A percentile compares a stretch with the other conserved stretches of the same genome.
These are phyloP conservation scores for Myxocyprinus asiaticus DNA, from an alignment of 2,113 vertebrate species.

Conservation along the genomic window DNA sequence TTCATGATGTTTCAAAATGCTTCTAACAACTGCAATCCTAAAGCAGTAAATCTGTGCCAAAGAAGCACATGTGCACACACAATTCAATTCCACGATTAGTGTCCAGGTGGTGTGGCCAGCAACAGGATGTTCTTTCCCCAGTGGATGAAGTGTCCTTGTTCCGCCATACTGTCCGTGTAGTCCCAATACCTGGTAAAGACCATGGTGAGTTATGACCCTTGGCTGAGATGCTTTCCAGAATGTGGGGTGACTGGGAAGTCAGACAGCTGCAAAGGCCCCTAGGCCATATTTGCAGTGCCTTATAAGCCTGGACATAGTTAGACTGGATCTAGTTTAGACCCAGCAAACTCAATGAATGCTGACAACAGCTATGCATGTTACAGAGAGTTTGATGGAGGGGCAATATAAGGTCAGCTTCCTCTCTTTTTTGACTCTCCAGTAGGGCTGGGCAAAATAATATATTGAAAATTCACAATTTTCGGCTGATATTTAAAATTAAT, in stretches of 20 bases:
- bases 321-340: constrained; percentile 20
- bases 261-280: constrained; percentile 60
- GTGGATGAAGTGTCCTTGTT: constrained; percentile 61
- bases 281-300: constrained; percentile 4
- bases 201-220: constrained; percentile 20
- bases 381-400: neutral
- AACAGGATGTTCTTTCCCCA: constrained; percentile 62
- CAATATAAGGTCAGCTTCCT: too few relatives aligned
- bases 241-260: constrained; percentile 51
- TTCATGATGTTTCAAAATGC: constrained; percentile 7
- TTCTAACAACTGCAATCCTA: constrained; percentile 25
- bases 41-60: constrained; percentile 4
- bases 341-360: constrained; percentile 15
- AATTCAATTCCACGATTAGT: constrained; percentile 23
- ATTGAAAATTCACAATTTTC: too few relatives aligned
- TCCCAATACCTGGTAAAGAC: constrained; percentile 31
- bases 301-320: neutral
- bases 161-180: neutral
- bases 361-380: constrained; percentile 9
- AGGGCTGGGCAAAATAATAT: too few relatives aligned
- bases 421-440: neutral
- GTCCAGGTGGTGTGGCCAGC: constrained; percentile 74
- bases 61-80: constrained; percentile 39
- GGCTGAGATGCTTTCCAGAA: constrained; percentile 59
- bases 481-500: too few relatives aligned